Percentiles rank a stretch among this genome's conserved stretches.
phyloP scores from a whole-genome alignment of 2,888 invertebrate species.

The Nephrotoma appendiculata region DNA sequence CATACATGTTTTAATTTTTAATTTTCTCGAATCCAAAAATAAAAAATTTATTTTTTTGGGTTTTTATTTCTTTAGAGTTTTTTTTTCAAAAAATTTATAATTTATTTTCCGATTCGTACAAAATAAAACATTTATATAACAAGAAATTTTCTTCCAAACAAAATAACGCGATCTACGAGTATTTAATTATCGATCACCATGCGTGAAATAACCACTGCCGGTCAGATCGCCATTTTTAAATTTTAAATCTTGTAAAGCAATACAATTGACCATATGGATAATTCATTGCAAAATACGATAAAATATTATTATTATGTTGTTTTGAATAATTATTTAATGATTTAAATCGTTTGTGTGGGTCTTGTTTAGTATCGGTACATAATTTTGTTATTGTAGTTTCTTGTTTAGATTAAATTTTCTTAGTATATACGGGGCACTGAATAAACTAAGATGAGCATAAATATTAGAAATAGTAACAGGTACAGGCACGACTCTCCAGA shows the following conservation, averaged over 20 bases:
- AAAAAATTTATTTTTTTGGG: not conserved
- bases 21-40: not conserved
- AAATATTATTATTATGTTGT: not conserved
- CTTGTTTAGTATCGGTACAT: not conserved
- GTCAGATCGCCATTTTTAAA: not conserved
- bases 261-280: not conserved
- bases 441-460: not conserved
- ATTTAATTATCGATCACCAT: not conserved
- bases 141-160: not conserved
- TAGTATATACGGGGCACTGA: not conserved
- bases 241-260: not conserved
- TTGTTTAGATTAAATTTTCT: not conserved
- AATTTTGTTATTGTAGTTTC: not conserved
- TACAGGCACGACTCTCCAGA: too few relatives aligned
- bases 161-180: not conserved
- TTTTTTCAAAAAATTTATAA: not conserved
- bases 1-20: not conserved
- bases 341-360: not conserved
- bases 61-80: not conserved
- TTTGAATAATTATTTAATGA: not conserved
- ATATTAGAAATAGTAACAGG: too few relatives aligned
- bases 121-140: not conserved
- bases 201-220: not conserved
- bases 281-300: not conserved
- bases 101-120: not conserved